Evolutionary conservation across 2,888 invertebrate genomes (phyloP), one percentile per base, ranked within the genome.

Genomic region (Andrena bucephala): DNA sequence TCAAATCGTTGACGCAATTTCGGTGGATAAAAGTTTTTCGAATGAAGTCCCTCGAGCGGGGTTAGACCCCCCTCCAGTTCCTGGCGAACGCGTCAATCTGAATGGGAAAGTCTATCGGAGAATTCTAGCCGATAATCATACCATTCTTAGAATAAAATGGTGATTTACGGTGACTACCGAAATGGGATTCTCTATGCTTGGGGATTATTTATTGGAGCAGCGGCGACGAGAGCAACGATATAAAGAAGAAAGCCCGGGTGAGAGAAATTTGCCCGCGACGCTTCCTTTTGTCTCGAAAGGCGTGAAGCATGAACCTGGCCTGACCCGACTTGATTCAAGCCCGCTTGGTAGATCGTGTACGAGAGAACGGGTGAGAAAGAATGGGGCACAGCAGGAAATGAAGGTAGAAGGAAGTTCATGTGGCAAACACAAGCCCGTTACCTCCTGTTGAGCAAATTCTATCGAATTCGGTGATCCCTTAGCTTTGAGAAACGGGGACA

Each of bases 401-500:
- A 88, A 85, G 79, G 73, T 74, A 52, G 67, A 50, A 79, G 69
- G 79, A 79, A 84, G 57, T 76, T 80, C 59, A 71, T 75, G 79
- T 57, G 81, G 85, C 85, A 87, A 89, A 84, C 84, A 76, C 84
- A 85, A 76, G 72, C 33, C 57, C 70, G 74, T 71, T 78, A 81
- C 77, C 59, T 74, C 75, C 84, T 62, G 66, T 70, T 71, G 63
- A 69, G 85, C 74, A 76, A 82, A 76, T 82, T 86, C 81, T 81
- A 85, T 86, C 81, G 74, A 79, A 72, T 80, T 84, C 76, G 59
- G 68, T 84, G 72, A 85, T 85, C 84, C 67, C 66, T 59, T 42
- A 29, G n/a, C 69, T 76, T 50, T 24, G 31, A 8, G 16, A 69
- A 71, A 60, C 31, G 50, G 71, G 42, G 33, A 62, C 66, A 29